Conservation (phyloP, 2,113 vertebrate genomes). For the Pleuronectes platessa region DNA sequence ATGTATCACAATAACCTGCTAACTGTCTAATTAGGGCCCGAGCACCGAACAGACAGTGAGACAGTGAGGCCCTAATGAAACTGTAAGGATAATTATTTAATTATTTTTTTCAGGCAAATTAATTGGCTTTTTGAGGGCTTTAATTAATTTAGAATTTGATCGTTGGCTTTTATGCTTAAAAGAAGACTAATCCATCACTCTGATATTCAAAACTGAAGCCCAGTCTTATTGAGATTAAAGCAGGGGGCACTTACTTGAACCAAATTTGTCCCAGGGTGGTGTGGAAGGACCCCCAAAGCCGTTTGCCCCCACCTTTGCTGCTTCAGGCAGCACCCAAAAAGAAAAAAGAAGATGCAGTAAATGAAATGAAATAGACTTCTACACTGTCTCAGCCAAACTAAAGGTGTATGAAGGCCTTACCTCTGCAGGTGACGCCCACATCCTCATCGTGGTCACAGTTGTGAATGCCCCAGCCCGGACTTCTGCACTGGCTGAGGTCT, state of each 20-base stretch:
- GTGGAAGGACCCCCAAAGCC: conserved; percentile 69
- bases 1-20: too few species aligned
- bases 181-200: conserved; percentile 1
- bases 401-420: conserved; percentile 65
- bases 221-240: conserved; percentile 17
- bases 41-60: too few species aligned
- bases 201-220: too few species aligned
- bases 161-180: not conserved
- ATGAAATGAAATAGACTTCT: not conserved
- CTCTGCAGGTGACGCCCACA: conserved; percentile 89
- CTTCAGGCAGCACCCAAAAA: conserved; percentile 77
- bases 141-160: not conserved
- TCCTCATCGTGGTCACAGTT: conserved; percentile 99
- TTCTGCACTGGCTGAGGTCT: conserved; percentile 88
- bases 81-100: too few species aligned
- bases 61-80: too few species aligned
- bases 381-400: not conserved
- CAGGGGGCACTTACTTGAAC: too few species aligned
- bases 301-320: conserved; percentile 38
- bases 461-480: conserved; percentile 93
- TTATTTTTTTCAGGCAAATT: too few species aligned
- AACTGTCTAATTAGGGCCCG: too few species aligned
- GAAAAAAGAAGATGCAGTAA: not conserved
- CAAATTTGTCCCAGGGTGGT: conserved; percentile 7
- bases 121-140: too few species aligned